These are phyloP conservation scores for Manis javanica DNA, from an alignment of 2,797 vertebrate genomes.

Conservation along the genomic window DNA sequence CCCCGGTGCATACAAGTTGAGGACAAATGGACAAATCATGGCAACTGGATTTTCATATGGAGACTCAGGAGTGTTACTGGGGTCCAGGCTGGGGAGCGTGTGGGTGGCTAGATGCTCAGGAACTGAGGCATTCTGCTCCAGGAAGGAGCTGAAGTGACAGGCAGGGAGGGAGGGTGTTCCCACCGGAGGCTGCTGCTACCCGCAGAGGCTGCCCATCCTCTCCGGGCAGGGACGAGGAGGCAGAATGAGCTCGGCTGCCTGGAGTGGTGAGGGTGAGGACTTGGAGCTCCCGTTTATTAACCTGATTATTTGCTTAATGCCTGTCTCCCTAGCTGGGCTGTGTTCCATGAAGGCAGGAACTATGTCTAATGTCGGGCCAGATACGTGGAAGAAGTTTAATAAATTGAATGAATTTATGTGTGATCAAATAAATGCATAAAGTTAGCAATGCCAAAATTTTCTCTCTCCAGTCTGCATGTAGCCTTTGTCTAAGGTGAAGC, in stretches of 20 bases:
- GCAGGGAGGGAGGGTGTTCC: no score
- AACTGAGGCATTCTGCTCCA: neutral
- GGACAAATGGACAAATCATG: neutral
- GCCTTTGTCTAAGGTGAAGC: neutral
- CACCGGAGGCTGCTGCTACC: neutral
- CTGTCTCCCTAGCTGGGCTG: neutral
- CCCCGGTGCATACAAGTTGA: rapidly evolving
- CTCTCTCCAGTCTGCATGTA: neutral
- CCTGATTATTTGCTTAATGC: neutral
- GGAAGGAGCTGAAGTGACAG: neutral
- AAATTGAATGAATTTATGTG: neutral
- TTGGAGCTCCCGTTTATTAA: neutral
- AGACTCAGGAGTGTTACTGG: neutral
- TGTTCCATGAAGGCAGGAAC: neutral
- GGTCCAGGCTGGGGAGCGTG: neutral
- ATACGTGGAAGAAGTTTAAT: neutral
- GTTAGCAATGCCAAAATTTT: neutral
- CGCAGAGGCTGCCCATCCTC: neutral
- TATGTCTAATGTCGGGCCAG: neutral
- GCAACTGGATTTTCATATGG: neutral
- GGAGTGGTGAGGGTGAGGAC: neutral
- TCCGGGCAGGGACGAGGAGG: no score
- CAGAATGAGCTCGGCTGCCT: neutral
- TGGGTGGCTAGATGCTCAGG: no score
- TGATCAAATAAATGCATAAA: neutral